Evolutionary conservation across 1,140 invertebrate species (phyloP), one percentile per base, ranked within the genome.

Genomic region (Calephelis virginiensis): DNA sequence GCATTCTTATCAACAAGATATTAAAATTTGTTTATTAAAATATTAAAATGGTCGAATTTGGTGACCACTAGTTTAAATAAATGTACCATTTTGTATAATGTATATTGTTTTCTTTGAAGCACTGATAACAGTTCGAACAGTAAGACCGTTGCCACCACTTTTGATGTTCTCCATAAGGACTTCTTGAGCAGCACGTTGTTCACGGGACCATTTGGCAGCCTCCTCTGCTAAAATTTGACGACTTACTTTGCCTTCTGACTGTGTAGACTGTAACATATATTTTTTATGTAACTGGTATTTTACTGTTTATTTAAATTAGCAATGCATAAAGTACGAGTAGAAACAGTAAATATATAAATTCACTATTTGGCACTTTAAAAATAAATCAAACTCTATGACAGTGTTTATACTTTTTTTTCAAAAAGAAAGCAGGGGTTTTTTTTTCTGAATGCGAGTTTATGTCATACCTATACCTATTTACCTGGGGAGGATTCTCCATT

Each of bases 161-260:
- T 89, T 89, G 6, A 91, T 91, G 59, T 89, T 91, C 59, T 91
- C 89, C 86, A 91, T 86, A 0, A 91, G 66, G 0, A 91, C 86
- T 66, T 91, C 86, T 66, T 91, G 86, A 0, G 85, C 86, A 0
- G 89, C 85, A 7, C 86, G 75, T 70, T 91, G 89, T 66, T 89
- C 86, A 0, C 89, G 70, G 0, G 89, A 89, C 89, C 89, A 91
- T 59, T 89, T 89, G 1, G 86, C 83, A 8, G 86, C 86, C 69
- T 89, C 85, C 63, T 91, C 89, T 5, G 89, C 85, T 38, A 91
- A 66, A 47, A 89, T 89, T 66, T 89, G 86, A 6, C 89, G 77
- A 66, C 86, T 89, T 61, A 89, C 77, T 74, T 85, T 89, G 38
- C 86, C 86, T 69, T 87, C 81, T 8, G 82, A 84, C 75, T 89